Conservation (phyloP, 2,797 vertebrate species). For the Parotocinclus haroldoi region DNA sequence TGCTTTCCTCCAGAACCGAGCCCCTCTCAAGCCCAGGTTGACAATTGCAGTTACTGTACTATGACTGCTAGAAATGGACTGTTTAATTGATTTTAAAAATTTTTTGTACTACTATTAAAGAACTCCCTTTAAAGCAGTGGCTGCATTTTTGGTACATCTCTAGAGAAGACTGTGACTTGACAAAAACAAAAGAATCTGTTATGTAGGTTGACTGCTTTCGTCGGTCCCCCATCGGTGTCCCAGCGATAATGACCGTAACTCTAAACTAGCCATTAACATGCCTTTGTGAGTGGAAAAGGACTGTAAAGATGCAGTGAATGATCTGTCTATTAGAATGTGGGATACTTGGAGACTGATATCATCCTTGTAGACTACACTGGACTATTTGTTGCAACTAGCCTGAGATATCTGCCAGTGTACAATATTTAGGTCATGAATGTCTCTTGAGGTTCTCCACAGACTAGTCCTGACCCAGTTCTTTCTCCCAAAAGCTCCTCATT, state of each 20-base stretch:
- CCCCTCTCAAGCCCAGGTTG: too few relatives aligned
- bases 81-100: too few relatives aligned
- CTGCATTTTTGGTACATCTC: too few relatives aligned
- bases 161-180: constrained; percentile 23
- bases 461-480: constrained; percentile 11
- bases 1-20: too few relatives aligned
- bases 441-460: constrained; percentile 5
- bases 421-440: constrained; percentile 27
- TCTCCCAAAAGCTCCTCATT: constrained; percentile 12
- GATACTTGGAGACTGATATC: constrained; percentile 25
- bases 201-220: neutral
- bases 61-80: too few relatives aligned
- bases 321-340: constrained; percentile 21
- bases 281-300: constrained; percentile 39
- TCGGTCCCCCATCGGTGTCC: constrained; percentile 21
- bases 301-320: constrained; percentile 28
- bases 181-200: constrained; percentile 21
- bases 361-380: constrained; percentile 7
- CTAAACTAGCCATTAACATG: constrained; percentile 52
- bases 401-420: constrained; percentile 21
- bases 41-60: too few relatives aligned
- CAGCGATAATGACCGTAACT: constrained; percentile 51
- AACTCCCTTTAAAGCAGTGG: too few relatives aligned
- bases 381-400: constrained; percentile 18
- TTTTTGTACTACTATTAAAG: too few relatives aligned